Evolutionary conservation across 2,797 vertebrate genomes (phyloP), one percentile per base, ranked within the genome.

Genomic region (Brachyalestes nurse): DNA sequence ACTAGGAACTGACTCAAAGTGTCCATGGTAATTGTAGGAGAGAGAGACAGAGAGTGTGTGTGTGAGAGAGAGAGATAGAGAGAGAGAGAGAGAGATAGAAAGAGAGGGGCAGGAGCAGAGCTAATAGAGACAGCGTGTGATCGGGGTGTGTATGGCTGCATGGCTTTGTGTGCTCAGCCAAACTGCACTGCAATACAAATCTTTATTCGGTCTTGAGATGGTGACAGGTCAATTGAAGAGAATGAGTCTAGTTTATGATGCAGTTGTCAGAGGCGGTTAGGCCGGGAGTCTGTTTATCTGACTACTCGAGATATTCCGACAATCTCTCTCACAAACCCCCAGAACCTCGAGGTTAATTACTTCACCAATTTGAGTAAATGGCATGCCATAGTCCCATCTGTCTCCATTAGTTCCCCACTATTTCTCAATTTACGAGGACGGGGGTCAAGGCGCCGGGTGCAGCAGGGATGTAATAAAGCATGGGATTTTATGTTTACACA

Each of bases 331-430:
- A 91, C 93, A 93, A 95, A 95, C 94, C 95, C 94, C 79, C 79
- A 93, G 94, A 94, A 96, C 95, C 95, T 95, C 95, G 94, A 95
- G 95, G 95, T 96, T 96, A 96, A 96, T 96, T 96, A 96, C 95
- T 95, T 95, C 94, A 96, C 95, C 95, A 96, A 96, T 96, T 95
- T 96, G 94, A 95, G 95, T 96, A 96, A 96, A 96, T 96, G 95
- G 94, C 95, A 95, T 95, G 95, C 95, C 95, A 95, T 95, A 95
- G 95, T 95, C 95, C 95, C 95, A 96, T 96, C 95, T 95, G 95
- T 96, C 95, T 96, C 95, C 94, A 96, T 96, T 96, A 96, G 94
- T 93, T 95, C 92, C 94, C 93, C 94, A 95, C 95, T 96, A 96
- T 95, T 96, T 95, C 95, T 96, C 95, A 95, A 96, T 96, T 96